Base-by-base conservation (phyloP, 1,140 invertebrate species). In the Atopsyche davidsoni region DNA sequence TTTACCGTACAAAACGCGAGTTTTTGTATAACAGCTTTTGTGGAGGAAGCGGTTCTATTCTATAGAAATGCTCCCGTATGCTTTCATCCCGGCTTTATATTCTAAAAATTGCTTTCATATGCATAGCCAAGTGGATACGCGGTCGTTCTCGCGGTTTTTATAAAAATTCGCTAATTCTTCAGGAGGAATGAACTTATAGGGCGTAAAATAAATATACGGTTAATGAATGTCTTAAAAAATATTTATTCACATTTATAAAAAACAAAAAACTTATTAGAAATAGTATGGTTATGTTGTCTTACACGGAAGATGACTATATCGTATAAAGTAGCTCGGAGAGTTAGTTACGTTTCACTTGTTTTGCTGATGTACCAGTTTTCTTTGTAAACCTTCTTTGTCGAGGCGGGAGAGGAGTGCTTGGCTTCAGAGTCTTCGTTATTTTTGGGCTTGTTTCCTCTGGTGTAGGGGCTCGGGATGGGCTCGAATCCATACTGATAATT, bases 401-500 rank as follows among this genome's bases (percentile, higher is more conserved):
- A 57, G n/a, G 61, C 64, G 2, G 65, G 63, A 46, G 61, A 60
- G 64, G 64, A n/a, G 62, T 62, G 55, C 61, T 65, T 50, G 59
- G 42, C 59, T 65, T 69, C 51, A 55, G 68, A 10, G 65, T 69
- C 69, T 66, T 66, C 4, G 65, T 60, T 13, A 65, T 59, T 21
- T 68, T 46, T 63, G 64, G 34, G 68, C 64, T 32, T 67, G 53
- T 7, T 66, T 45, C 36, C 54, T 59, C 10, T 63, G 65, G 32
- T 67, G 46, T 2, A 19, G n/a, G 48, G 39, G 21, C n/a, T 44
- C 59, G 28, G 55, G 34, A 69, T 63, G 2, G 72, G 68, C 39
- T 71, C 68, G 46, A 72, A 72, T 9, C 72, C 72, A 49, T 72
- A 72, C 50, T 72, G 68, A 57, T 67, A 73, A 45, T 68, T 69